Base-by-base conservation (phyloP, 2,888 invertebrate genomes). In the Galerucella nymphaeae region DNA sequence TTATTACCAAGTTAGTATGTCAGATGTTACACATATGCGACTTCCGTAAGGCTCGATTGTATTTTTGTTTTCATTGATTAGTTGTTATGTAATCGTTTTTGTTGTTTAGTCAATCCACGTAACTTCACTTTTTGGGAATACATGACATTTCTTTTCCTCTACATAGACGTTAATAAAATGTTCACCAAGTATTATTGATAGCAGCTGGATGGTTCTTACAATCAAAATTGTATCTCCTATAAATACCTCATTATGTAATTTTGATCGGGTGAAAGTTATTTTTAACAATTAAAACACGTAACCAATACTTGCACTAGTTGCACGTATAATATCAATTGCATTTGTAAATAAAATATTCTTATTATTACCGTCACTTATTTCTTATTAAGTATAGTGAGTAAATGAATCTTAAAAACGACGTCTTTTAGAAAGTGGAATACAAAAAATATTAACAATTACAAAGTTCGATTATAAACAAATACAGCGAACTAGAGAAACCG, bases 281-380 rank as follows among this genome's bases (percentile, higher is more conserved):
- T 50, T 50, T 16, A 50, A 14, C 16, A 50, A 50, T 50, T 8
- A 8, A 50, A 50, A 16, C n/a, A 50, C 50, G 50, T 50, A 50
- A 50, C n/a, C 50, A 50, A 50, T 50, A 50, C 8, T 50, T 50
- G 45, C 45, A 50, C 50, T n/a, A n/a, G 50, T 6, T 50, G 50
- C 14, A 14, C 14, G 45, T 1, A 45, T 45, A 45, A 45, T 45
- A 45, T 45, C 45, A 45, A 45, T 14, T 45, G 45, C 45, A 45
- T 45, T 50, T 50, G 50, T n/a, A 14, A 50, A 50, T 50, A 50
- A n/a, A 5, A 38, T 38, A 38, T 38, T 38, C 30, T 45, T 13
- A 2, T 45, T 45, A 45, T 45, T 11, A 45, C 45, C 45, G 14
- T 45, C 14, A 4, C 45, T 45, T 45, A 13, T 11, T 45, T 14